Evolutionary conservation across 2,797 vertebrate genomes (phyloP).

Genomic region (Anguilla pacifica): DNA sequence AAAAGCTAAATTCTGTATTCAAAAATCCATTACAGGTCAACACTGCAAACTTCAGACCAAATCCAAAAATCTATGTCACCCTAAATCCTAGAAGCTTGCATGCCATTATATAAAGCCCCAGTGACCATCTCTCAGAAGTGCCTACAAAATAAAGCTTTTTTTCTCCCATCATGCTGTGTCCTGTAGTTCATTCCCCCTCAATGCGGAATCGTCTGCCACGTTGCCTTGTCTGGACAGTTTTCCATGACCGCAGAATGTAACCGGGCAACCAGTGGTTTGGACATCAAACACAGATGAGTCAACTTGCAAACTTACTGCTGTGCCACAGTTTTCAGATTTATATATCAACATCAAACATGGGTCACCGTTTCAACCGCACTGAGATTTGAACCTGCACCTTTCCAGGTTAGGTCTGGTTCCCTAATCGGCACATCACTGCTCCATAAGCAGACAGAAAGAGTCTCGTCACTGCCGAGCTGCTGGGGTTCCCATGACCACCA

Average conservation of each 20-base stretch:
- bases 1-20: background rate
- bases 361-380: background rate
- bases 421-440: background rate
- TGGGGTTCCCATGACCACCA: background rate
- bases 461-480: background rate
- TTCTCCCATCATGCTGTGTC: background rate
- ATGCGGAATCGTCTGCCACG: background rate
- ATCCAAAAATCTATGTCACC: background rate
- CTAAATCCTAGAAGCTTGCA: background rate
- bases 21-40: background rate
- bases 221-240: background rate
- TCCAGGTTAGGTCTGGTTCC: background rate
- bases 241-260: background rate
- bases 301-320: background rate
- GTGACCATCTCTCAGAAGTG: background rate
- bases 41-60: background rate
- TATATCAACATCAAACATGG: background rate
- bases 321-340: background rate
- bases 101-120: background rate
- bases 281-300: background rate
- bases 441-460: background rate
- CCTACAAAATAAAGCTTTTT: background rate
- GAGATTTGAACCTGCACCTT: background rate
- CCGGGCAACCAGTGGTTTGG: background rate
- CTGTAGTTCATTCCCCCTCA: background rate